Evolutionary conservation across 2,888 invertebrate species (phyloP), one percentile per base, ranked within the genome.

Genomic region (Bugula neritina): DNA sequence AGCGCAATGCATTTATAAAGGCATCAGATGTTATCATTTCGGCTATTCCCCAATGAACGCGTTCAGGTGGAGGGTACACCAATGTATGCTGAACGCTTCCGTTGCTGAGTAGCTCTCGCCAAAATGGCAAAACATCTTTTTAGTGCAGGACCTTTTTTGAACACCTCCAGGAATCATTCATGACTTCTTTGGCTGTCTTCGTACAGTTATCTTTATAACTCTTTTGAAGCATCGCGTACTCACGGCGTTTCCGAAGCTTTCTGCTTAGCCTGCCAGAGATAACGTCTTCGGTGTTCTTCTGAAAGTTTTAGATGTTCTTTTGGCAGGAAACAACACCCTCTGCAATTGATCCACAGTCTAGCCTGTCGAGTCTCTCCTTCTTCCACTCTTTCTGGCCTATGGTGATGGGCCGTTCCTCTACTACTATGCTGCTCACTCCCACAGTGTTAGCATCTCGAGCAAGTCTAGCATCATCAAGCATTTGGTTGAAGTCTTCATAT

Each of bases 11-110:
- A n/a, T n/a, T n/a, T n/a, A n/a, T n/a, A n/a, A n/a, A n/a, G n/a
- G n/a, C 55, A 5, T 25, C 55, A 23, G 55, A 55, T 52, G 52
- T 52, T 52, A 52, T 52, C 10, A 5, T 5, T 25, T 5, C 57
- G 17, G 25, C 23, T n/a, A 57, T 21, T n/a, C 57, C 57, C 57
- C 57, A 57, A 17, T 25, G 13, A 57, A 57, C 10, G 23, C 57
- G 25, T 25, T 57, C 57, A 57, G 57, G 57, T 5, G 57, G 57
- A n/a, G 57, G 31, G 31, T n/a, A 63, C 63, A 31, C 63, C 34
- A 13, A 31, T 31, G 27, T 31, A 63, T 63, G 31, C 31, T 13
- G 29, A 63, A 34, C 34, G 63, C 31, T 63, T 29, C 31, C 63
- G 10, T 2, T 63, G 5, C n/a, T 10, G 5, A 63, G 31, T 29